phyloP scores from a whole-genome alignment of 1,140 invertebrate genomes.

The Bacillus rossius region DNA sequence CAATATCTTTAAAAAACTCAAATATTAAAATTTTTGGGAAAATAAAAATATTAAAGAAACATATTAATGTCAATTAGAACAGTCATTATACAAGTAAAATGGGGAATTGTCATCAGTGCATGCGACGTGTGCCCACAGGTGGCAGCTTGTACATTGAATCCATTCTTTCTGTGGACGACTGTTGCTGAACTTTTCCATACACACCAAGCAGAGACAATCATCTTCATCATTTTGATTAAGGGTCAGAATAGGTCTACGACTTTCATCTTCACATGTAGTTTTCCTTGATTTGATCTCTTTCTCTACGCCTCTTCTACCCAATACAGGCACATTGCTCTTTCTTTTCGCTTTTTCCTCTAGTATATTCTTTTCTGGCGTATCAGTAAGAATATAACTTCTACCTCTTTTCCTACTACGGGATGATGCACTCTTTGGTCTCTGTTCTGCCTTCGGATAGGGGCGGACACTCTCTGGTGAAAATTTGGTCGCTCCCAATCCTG shows the following conservation, averaged over 20 bases:
- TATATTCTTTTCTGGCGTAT: not conserved
- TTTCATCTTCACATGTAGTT: not conserved
- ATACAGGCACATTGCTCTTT: too few relatives aligned
- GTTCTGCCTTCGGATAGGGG: not conserved
- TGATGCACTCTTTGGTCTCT: not conserved
- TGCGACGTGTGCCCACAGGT: constrained; percentile 17
- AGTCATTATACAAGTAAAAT: too few relatives aligned
- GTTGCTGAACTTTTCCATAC: constrained; percentile 16
- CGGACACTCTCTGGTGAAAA: not conserved
- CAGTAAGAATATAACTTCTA: not conserved
- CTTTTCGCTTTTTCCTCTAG: too few relatives aligned
- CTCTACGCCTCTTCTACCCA: not conserved
- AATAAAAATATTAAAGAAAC: too few relatives aligned
- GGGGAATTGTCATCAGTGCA: constrained; percentile 11
- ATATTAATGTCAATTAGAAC: too few relatives aligned
- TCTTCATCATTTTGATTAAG: not conserved
- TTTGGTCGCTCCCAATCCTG: not conserved
- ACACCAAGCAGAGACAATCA: constrained; percentile 16
- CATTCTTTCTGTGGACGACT: constrained; percentile 16
- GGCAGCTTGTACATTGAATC: constrained; percentile 19
- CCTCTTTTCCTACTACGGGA: not conserved
- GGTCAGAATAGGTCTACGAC: not conserved
- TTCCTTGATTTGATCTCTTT: not conserved
- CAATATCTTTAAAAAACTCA: too few relatives aligned
- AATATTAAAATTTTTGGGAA: too few relatives aligned